Base-by-base conservation (phyloP, 1,140 invertebrate species). In the Ptiloglossa arizonensis region DNA sequence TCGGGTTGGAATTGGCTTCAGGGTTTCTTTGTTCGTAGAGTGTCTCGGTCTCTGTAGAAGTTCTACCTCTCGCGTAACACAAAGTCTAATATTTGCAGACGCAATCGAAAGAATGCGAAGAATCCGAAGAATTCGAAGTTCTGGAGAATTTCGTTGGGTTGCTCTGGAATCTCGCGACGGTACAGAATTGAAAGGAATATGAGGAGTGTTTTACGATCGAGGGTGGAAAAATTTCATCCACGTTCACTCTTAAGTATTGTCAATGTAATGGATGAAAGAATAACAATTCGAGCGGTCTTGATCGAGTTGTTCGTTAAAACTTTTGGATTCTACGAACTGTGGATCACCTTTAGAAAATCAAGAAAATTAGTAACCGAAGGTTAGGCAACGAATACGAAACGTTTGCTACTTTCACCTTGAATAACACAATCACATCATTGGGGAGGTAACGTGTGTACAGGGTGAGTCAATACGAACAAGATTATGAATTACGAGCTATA, bases 1-100 rank as follows among this genome's bases (percentile, higher is more conserved):
- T 82, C 66, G 66, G 71, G 52, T n/a, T 32, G 44, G 66, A 70
- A 82, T 76, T 76, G 54, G 35, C 50, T 81, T 70, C 32, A 6
- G 46, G 24, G n/a, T 11, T 46, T 15, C n/a, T 56, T 41, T 29
- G n/a, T 64, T 19, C 35, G 32, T 48, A 57, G 59, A 27, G n/a
- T 59, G 35, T 38, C 48, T 56, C 17, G 24, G 29, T 52, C 5
- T 50, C 6, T 35, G 13, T 27, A 59, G 24, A 15, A 70, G 48
- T 54, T 29, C n/a, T 3, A 17, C 11, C 4, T 2, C 6, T 38
- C 22, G 22, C 22, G 27, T 8, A 35, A 52, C 5, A 19, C 27
- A n/a, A 22, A n/a, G 48, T 35, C 41, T 38, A 32, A 44, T 32
- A 24, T n/a, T 32, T 27, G 3, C n/a, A 1, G 15, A 0, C 9